Evolutionary conservation across 2,888 invertebrate genomes (phyloP), one percentile per base, ranked within the genome.

Genomic region (Meteorus colon): DNA sequence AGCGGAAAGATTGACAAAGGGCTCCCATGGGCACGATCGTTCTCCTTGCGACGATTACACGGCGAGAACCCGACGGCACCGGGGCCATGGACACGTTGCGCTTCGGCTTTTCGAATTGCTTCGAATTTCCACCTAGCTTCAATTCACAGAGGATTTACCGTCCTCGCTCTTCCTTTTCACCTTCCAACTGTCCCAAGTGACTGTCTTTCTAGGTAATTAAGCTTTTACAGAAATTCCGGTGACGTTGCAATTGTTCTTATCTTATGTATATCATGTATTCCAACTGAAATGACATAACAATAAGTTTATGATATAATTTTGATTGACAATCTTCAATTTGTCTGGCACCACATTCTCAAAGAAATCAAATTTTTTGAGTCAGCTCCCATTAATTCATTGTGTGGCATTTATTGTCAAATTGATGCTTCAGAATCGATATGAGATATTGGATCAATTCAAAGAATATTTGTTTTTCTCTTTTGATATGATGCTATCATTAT

Each of bases 21-120:
- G 83, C 86, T 83, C 86, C 83, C 84, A 73, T 67, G 86, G 85
- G 87, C 82, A 83, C 82, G 82, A 84, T 87, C 84, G 83, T 84
- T 83, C 84, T 80, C 82, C 77, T 79, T 80, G 81, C 80, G 82
- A 75, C 86, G 84, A 85, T 86, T 84, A 83, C 83, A 60, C 66
- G 45, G 34, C 68, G 41, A 66, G 75, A 81, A 80, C 80, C 79
- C 78, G 78, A 79, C 77, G 76, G 71, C 73, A 77, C 75, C 71
- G 73, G n/a, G 55, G 55, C 55, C 79, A 76, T 77, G 27, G 27
- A 75, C 69, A 63, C 41, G 66, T 59, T 31, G 72, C 29, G 55
- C 67, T 45, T 24, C 62, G 45, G 55, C 55, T 55, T 19, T 77
- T 79, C 77, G 78, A 77, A 80, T 81, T 78, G 78, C 79, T 77